phyloP scores from a whole-genome alignment of 1,140 invertebrate species.

The Drosophila lini region DNA sequence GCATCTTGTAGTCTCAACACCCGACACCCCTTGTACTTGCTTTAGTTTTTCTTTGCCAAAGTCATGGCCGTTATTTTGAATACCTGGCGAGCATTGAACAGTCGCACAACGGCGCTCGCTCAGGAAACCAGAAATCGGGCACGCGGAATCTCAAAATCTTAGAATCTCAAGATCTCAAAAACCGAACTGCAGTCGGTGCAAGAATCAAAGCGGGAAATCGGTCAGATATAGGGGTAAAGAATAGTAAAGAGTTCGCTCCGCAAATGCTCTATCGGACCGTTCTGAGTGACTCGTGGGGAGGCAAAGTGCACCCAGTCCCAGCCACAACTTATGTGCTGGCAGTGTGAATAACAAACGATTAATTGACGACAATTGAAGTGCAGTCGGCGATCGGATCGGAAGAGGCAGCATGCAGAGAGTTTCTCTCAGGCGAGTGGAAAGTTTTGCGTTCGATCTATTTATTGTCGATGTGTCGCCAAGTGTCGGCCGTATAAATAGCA shows the following conservation, averaged over 20 bases:
- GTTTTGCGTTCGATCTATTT: conserved; percentile 67
- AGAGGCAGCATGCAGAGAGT: conserved; percentile 55
- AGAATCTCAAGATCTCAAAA: conserved; percentile 6
- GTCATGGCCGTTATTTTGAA: conserved; percentile 76
- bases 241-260: not conserved
- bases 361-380: conserved; percentile 77
- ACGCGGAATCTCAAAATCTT: conserved; percentile 13
- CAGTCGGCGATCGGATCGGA: conserved; percentile 39
- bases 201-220: conserved; percentile 7
- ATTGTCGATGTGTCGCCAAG: conserved; percentile 47
- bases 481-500: conserved; percentile 69
- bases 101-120: conserved; percentile 60
- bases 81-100: conserved; percentile 66
- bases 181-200: conserved; percentile 6
- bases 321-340: not conserved
- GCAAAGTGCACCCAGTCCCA: conserved; percentile 36
- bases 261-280: conserved; percentile 7
- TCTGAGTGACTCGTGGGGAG: conserved; percentile 14
- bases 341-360: conserved; percentile 57
- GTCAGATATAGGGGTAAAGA: conserved; percentile 1
- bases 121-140: conserved; percentile 33
- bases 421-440: conserved; percentile 70
- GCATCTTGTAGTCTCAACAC: conserved; percentile 24
- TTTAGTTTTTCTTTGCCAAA: conserved; percentile 64
- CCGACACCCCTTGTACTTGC: conserved; percentile 11